Evolutionary conservation across 2,888 invertebrate genomes (phyloP), one percentile per base, ranked within the genome.

Genomic region (Pimpla rufipes): DNA sequence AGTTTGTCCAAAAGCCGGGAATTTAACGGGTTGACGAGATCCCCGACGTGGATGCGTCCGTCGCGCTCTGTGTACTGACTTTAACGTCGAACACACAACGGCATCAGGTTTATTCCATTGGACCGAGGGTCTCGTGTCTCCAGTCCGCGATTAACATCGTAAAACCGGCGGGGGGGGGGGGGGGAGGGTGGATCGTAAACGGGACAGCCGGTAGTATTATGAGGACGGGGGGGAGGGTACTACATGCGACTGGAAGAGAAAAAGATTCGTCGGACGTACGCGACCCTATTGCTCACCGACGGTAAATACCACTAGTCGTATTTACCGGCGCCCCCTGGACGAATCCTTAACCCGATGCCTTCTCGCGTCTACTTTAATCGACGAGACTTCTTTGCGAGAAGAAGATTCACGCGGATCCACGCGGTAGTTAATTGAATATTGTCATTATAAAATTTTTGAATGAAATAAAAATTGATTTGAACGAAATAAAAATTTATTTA

Each of bases 81-180:
- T 68, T 78, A n/a, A 52, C 62, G 50, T 16, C 18, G 10, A 66
- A 55, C 62, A 21, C 35, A 18, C 40, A 40, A 57, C 50, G 2
- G 40, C 47, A 40, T 40, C 8, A 16, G 59, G 45, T 77, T 59
- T 42, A 40, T 77, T 73, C 57, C 57, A 57, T 70, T 68, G 55
- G 45, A 62, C 50, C 57, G 10, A 67, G 5, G 47, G 10, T 16
- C 37, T 52, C 21, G 42, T 59, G 52, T 82, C 29, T 47, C 47
- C 11, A 29, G 75, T 70, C 40, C 55, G 45, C 73, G 76, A 73
- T 80, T 80, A 77, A 67, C 73, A 55, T 81, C 81, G 74, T 78
- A 84, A 81, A 81, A 74, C 64, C 47, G 18, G 47, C 37, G 42
- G 57, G 11, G 13, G 57, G 23, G 47, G 57, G 11, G 13, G 57